These are phyloP conservation scores for Sphecodes monilicornis DNA, from an alignment of 2,888 invertebrate species.

Conservation along the genomic window DNA sequence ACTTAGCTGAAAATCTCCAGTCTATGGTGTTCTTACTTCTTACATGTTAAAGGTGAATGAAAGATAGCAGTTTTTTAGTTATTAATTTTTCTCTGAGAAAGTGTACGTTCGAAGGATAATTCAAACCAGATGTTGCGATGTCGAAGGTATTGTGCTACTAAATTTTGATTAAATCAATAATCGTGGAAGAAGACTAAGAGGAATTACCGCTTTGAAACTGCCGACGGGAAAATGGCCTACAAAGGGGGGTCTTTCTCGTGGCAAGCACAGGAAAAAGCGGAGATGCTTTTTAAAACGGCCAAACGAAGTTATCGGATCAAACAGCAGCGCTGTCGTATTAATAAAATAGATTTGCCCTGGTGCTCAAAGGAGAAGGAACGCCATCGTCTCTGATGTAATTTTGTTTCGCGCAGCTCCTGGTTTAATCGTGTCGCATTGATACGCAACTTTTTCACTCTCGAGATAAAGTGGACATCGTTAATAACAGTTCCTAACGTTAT, in stretches of 20 bases:
- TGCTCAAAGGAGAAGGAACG: constrained; percentile 56
- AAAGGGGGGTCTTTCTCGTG: constrained; percentile 43
- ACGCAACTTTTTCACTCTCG: constrained; percentile 77
- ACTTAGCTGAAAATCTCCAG: background rate
- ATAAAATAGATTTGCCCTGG: constrained; percentile 78
- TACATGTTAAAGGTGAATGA: background rate
- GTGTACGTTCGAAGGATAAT: background rate
- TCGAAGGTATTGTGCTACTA: background rate
- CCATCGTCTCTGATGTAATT: constrained; percentile 71
- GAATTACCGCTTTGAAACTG: constrained; percentile 22
- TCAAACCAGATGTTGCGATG: background rate
- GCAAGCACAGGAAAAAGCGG: constrained; percentile 47
- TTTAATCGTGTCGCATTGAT: constrained; percentile 78
- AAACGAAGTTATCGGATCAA: constrained; percentile 81
- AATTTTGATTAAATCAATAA: constrained; percentile 40
- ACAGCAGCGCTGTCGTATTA: constrained; percentile 79
- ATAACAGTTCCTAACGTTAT: constrained; percentile 9
- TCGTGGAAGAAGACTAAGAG: constrained; percentile 22
- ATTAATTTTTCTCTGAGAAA: background rate
- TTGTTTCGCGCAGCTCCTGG: constrained; percentile 77
- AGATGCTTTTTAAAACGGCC: constrained; percentile 66
- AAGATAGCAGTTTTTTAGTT: background rate
- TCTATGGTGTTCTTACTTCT: background rate
- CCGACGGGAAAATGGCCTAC: constrained; percentile 30
- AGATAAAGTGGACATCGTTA: constrained; percentile 63